Evolutionary conservation across 2,888 invertebrate genomes (phyloP), one percentile per base, ranked within the genome.

Genomic region (Drosophila setosimentum): DNA sequence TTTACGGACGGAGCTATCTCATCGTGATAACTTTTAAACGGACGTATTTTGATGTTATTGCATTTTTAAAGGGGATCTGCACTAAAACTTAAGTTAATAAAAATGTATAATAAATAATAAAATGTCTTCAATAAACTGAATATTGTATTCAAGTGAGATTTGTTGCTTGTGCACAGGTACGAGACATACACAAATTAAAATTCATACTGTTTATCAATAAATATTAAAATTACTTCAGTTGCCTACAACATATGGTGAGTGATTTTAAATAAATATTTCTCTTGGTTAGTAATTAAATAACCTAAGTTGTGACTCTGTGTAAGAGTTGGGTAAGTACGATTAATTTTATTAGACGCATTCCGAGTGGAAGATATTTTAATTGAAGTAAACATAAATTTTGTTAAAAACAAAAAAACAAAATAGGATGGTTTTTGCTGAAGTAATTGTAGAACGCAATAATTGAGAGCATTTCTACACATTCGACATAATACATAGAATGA

Each of bases 1-100:
- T 13, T 27, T 32, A 60, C 60, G 48, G 71, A 69, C 32, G 37
- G 18, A 30, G 42, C 27, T 16, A n/a, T 51, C 24, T 33, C 35
- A 51, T 16, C 55, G 16, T 16, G 1, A 4, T 8, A 24, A 45
- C 16, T 16, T 18, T 16, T 24, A 32, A 53, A 18, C 66, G 48
- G 67, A 67, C 53, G 4, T n/a, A 2, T 30, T n/a, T 42, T 24
- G n/a, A 21, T 11, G n/a, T 30, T 11, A 10, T 51, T 2, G 7
- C 0, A n/a, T 42, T 40, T 32, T 8, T 60, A n/a, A 7, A 5
- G 32, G 11, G 18, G 24, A 18, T 48, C 45, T 58, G 24, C 11
- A 50, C 50, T 50, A 13, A 21, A 35, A 21, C 29, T 51, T 24
- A 29, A 16, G 37, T 24, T 32, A 8, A 24, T 5, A 51, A 53